Evolutionary conservation across 2,113 vertebrate genomes (phyloP).

Genomic region (Cottus gobio): DNA sequence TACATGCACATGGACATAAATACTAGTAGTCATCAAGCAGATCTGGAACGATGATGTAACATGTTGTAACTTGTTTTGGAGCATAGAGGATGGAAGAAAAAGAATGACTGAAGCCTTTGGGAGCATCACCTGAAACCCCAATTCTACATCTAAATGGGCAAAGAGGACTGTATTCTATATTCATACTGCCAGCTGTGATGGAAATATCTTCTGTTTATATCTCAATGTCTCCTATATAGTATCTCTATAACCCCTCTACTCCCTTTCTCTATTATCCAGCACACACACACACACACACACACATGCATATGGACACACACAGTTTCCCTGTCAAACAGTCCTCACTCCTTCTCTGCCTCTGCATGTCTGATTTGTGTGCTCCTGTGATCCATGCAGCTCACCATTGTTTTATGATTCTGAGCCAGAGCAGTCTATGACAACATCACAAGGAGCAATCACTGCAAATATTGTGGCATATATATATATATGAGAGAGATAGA

Average conservation of each 20-base stretch:
- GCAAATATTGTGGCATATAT: constrained; percentile 35
- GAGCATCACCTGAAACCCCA: constrained; percentile 9
- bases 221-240: constrained; percentile 16
- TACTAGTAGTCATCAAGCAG: constrained; percentile 12
- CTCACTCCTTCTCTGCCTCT: constrained; percentile 19
- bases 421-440: constrained; percentile 59
- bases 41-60: constrained; percentile 62
- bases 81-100: constrained; percentile 26
- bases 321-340: constrained; percentile 6
- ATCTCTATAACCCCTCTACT: constrained; percentile 4
- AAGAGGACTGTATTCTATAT: constrained; percentile 4
- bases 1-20: constrained; percentile 38
- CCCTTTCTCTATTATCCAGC: constrained; percentile 11
- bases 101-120: background rate
- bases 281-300: constrained; percentile 11
- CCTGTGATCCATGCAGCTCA: constrained; percentile 50
- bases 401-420: constrained; percentile 56
- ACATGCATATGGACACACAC: background rate
- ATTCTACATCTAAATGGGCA: background rate
- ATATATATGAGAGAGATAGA: constrained; percentile 1
- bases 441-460: constrained; percentile 46
- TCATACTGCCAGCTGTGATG: constrained; percentile 15
- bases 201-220: constrained; percentile 25
- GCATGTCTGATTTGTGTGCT: constrained; percentile 45
- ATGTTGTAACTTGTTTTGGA: constrained; percentile 44